Evolutionary conservation across 2,888 invertebrate species (phyloP).

Genomic region (Monochamus alternatus): DNA sequence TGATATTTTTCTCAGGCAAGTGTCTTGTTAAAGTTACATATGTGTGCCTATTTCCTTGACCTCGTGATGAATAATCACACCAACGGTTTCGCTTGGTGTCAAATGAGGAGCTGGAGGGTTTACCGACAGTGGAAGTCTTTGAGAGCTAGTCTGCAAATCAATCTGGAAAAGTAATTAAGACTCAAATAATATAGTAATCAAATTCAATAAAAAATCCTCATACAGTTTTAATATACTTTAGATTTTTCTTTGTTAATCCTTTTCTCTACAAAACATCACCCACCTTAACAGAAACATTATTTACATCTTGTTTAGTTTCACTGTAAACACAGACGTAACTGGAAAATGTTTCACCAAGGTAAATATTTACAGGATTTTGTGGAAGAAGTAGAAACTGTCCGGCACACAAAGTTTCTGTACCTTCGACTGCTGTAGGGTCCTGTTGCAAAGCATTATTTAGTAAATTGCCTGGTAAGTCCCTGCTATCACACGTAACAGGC

Average conservation of each 20-base stretch:
- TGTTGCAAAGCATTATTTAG: constrained; percentile 85
- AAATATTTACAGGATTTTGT: constrained; percentile 98
- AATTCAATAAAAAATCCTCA: too few relatives aligned
- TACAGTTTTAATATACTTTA: too few relatives aligned
- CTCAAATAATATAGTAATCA: background rate
- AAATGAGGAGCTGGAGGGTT: constrained; percentile 76
- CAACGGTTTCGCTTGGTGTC: constrained; percentile 88
- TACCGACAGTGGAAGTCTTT: constrained; percentile 87
- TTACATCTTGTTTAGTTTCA: constrained; percentile 89
- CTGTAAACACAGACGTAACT: constrained; percentile 98
- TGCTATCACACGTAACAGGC: constrained; percentile 87
- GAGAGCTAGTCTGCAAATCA: constrained; percentile 94
- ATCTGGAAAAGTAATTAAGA: constrained; percentile 74
- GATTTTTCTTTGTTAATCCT: too few relatives aligned
- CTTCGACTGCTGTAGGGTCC: constrained; percentile 88
- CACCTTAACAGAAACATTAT: constrained; percentile 88
- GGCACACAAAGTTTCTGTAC: constrained; percentile 86
- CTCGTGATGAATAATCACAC: constrained; percentile 98
- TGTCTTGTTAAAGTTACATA: constrained; percentile 78
- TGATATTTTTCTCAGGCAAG: background rate
- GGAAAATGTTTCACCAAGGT: constrained; percentile 97
- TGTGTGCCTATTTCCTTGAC: constrained; percentile 99
- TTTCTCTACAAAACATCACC: constrained; percentile 46
- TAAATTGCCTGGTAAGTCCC: constrained; percentile 88
- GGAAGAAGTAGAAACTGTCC: constrained; percentile 95